phyloP scores from a whole-genome alignment of 2,797 vertebrate species.

The Chaenodraco wilsoni region DNA sequence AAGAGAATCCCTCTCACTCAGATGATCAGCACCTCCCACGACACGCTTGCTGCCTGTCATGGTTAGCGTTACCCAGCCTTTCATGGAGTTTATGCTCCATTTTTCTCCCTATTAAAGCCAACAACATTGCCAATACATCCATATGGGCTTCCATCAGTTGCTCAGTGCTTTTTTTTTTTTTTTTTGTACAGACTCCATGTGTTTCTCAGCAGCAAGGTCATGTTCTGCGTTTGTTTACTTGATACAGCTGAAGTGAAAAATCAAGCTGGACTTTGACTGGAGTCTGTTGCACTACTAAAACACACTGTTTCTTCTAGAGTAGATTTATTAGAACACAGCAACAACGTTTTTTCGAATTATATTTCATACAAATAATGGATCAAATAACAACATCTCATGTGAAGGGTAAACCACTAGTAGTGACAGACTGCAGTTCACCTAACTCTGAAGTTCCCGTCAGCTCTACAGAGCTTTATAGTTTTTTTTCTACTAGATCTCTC shows the following conservation, averaged over 20 bases:
- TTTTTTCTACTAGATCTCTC: neutral
- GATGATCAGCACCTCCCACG: constrained; percentile 35
- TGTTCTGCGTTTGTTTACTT: constrained; percentile 40
- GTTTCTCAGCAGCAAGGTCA: constrained; percentile 63
- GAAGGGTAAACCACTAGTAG: neutral
- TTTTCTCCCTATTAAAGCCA: constrained; percentile 14
- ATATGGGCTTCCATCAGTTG: constrained; percentile 38
- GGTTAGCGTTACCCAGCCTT: constrained; percentile 18
- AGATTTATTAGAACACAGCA: neutral
- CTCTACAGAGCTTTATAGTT: neutral
- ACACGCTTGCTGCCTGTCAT: constrained; percentile 23
- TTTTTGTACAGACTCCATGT: constrained; percentile 41
- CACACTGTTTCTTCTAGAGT: neutral
- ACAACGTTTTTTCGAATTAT: neutral
- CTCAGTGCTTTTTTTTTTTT: constrained; percentile 8
- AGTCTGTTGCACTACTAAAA: constrained; percentile 15
- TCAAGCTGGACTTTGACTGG: constrained; percentile 27
- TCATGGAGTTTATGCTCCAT: constrained; percentile 14
- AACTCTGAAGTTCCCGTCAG: neutral
- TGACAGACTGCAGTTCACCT: neutral
- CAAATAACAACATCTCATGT: neutral
- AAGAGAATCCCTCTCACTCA: constrained; percentile 21
- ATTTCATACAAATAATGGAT: neutral
- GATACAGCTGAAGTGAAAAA: constrained; percentile 41
- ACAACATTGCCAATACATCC: constrained; percentile 24